phyloP scores from a whole-genome alignment of 37 sponge, comb jelly and placozoan species.

The Haliclona indistincta region DNA sequence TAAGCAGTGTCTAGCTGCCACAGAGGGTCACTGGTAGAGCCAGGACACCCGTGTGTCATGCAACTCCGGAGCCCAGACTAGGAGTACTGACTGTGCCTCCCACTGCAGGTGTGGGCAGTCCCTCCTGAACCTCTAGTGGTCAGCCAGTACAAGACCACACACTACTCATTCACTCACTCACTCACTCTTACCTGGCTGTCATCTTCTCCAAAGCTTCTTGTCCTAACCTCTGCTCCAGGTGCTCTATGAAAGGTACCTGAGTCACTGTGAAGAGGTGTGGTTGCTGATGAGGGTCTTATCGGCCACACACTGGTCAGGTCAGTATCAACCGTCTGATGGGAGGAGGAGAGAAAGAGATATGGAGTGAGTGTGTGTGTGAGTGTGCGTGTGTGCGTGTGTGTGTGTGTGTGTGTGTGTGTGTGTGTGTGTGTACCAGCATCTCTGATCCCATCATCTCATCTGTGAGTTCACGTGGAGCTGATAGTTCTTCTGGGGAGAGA shows the following conservation, averaged over 20 bases:
- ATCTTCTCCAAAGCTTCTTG: constrained; percentile 52
- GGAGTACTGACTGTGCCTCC: too few species aligned
- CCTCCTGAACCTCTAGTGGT: too few species aligned
- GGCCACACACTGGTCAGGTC: not conserved
- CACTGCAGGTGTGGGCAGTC: too few species aligned
- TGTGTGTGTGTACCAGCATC: constrained; percentile 1
- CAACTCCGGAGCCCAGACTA: too few species aligned
- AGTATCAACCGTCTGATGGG: constrained; percentile 24
- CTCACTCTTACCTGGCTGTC: constrained; percentile 45
- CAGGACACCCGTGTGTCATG: too few species aligned
- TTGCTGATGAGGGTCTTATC: constrained; percentile 17
- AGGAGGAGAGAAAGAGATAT: constrained; percentile 37
- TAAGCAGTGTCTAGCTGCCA: too few species aligned
- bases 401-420: constrained; percentile 1
- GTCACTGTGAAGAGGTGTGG: not conserved
- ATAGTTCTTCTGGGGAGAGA: constrained; percentile 50
- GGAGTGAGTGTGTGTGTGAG: constrained; percentile 8
- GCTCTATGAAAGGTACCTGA: constrained; percentile 52
- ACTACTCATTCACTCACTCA: not conserved
- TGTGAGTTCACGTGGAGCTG: constrained; percentile 71
- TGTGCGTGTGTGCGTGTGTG: not conserved
- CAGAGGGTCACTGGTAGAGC: too few species aligned
- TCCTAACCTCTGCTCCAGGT: constrained; percentile 78
- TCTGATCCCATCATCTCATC: constrained; percentile 62
- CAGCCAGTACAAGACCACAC: too few species aligned